A percentile compares a stretch with the other conserved stretches of the same genome.
Conservation (phyloP, 1,140 invertebrate species). For the Sinonovacula constricta region DNA sequence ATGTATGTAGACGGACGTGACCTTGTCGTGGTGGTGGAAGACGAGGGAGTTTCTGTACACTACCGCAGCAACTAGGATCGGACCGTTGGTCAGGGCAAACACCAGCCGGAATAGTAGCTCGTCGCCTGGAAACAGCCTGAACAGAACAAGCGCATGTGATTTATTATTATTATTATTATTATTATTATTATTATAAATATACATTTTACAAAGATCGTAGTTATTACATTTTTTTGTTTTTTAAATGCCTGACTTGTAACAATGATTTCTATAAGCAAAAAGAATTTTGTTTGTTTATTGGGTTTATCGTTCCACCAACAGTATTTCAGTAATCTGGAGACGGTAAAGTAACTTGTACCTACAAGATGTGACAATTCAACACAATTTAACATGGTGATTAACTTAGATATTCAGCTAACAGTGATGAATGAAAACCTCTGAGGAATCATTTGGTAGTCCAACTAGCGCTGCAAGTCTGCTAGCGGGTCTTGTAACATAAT, state of each 20-base stretch:
- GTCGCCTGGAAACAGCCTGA: slow-evolving; percentile 32
- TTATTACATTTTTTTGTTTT: background rate
- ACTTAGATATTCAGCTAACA: too few species aligned
- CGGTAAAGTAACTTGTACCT: too few species aligned
- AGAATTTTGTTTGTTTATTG: too few species aligned
- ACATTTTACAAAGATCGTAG: background rate
- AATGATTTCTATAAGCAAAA: too few species aligned
- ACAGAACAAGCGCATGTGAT: background rate
- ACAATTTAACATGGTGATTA: too few species aligned
- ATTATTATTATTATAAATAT: background rate
- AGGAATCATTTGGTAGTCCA: too few species aligned
- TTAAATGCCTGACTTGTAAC: background rate
- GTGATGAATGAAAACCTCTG: too few species aligned
- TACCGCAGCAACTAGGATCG: slow-evolving; percentile 67
- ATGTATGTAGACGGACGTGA: slow-evolving; percentile 74
- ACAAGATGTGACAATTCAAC: too few species aligned
- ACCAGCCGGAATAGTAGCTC: slow-evolving; percentile 60
- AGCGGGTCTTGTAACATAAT: too few species aligned
- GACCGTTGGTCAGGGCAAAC: slow-evolving; percentile 70
- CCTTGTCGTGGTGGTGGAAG: slow-evolving; percentile 71
- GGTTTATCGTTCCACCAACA: background rate
- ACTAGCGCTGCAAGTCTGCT: too few species aligned
- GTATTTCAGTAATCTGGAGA: too few species aligned
- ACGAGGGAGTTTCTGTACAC: slow-evolving; percentile 74
- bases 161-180: background rate